Conservation (phyloP, 2,888 invertebrate species). For the Melanostoma mellinum region DNA sequence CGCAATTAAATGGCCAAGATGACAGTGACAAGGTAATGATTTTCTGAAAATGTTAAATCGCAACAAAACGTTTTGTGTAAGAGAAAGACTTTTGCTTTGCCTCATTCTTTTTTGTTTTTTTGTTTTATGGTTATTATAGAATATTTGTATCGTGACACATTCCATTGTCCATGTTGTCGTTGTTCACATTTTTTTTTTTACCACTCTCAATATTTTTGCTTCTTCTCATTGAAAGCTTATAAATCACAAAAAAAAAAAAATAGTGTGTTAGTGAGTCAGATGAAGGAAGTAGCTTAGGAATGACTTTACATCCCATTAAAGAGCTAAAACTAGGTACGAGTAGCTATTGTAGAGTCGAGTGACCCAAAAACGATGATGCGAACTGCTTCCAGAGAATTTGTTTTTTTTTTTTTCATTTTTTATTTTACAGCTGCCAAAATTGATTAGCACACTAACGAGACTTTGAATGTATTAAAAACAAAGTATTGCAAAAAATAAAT, state of each 20-base stretch:
- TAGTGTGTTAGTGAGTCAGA: background rate
- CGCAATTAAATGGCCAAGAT: constrained; percentile 33
- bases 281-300: constrained; percentile 31
- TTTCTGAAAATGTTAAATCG: background rate
- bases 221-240: background rate
- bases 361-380: constrained; percentile 23
- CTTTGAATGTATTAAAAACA: too few species aligned
- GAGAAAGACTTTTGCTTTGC: too few species aligned
- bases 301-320: constrained; percentile 3
- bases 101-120: too few species aligned
- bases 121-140: too few species aligned
- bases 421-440: too few species aligned
- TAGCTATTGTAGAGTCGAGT: background rate
- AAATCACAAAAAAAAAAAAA: background rate
- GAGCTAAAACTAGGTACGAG: too few species aligned
- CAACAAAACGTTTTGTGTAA: background rate
- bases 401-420: background rate
- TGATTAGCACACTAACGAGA: too few species aligned
- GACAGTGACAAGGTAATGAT: constrained; percentile 57
- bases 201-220: constrained; percentile 6
- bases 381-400: constrained; percentile 10
- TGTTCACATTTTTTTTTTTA: constrained; percentile 33
- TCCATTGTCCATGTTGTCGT: constrained; percentile 24
- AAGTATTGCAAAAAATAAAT: too few species aligned
- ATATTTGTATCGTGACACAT: background rate